These are phyloP conservation scores for Raja brachyura DNA, from an alignment of 2,113 vertebrate species.

Conservation along the genomic window DNA sequence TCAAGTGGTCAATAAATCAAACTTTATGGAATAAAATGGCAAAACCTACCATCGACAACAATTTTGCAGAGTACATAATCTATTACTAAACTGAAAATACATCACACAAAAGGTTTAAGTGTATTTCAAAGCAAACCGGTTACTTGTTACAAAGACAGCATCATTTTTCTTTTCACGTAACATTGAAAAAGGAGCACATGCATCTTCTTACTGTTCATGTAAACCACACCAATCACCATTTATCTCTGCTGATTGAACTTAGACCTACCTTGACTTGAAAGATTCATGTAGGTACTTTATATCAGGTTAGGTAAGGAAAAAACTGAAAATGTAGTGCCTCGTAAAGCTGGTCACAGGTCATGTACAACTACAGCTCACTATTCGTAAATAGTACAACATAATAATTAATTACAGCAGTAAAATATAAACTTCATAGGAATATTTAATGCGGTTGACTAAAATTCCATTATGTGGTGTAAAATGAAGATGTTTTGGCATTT, in stretches of 20 bases:
- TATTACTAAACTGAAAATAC: constrained; percentile 8
- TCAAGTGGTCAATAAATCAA: not conserved
- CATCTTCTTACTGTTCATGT: not conserved
- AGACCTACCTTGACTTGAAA: not conserved
- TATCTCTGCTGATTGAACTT: constrained; percentile 2
- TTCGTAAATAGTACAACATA: not conserved
- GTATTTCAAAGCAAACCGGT: not conserved
- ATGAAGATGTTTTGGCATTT: not conserved
- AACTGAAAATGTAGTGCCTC: not conserved
- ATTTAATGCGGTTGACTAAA: not conserved
- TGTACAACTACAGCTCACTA: not conserved
- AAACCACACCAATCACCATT: not conserved
- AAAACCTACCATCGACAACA: not conserved
- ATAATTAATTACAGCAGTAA: not conserved
- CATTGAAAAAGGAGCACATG: not conserved
- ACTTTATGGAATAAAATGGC: not conserved
- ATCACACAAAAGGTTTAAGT: not conserved
- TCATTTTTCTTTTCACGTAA: not conserved
- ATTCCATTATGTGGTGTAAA: not conserved
- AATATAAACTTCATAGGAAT: not conserved
- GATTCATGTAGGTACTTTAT: not conserved
- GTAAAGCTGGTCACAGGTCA: not conserved
- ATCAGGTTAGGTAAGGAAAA: not conserved
- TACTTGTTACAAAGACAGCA: not conserved
- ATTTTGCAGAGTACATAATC: not conserved